Evolutionary conservation across 2,113 vertebrate genomes (phyloP).

Genomic region (Hippocampus zosterae): DNA sequence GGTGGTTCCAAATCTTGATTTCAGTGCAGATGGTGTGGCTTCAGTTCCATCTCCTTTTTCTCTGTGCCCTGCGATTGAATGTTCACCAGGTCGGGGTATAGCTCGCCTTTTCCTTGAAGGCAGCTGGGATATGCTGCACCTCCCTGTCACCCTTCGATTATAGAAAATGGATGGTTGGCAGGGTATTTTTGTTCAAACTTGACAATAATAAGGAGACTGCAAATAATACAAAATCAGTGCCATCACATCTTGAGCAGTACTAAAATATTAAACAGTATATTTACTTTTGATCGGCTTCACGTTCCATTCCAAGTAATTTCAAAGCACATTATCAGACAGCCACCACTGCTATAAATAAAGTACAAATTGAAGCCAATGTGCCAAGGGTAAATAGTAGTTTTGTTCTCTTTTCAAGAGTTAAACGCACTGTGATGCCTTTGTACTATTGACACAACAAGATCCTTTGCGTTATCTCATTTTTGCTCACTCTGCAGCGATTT

Average conservation of each 20-base stretch:
- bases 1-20: not conserved
- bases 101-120: not conserved
- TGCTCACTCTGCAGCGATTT: not conserved
- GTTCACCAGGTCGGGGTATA: not conserved
- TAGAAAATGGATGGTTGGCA: not conserved
- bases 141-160: not conserved
- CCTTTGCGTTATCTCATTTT: not conserved
- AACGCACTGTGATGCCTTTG: not conserved
- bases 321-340: no score
- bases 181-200: not conserved
- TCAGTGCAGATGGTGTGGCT: not conserved
- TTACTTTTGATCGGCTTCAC: no score
- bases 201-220: not conserved
- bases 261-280: not conserved
- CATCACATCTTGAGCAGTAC: not conserved
- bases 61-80: not conserved
- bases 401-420: no score
- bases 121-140: no score
- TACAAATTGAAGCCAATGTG: no score
- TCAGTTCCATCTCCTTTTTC: not conserved
- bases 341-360: no score
- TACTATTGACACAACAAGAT: not conserved
- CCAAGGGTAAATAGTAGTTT: no score
- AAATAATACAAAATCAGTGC: not conserved
- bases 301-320: no score